These are phyloP conservation scores for Coenonympha arcania DNA, from an alignment of 2,888 invertebrate genomes.

Conservation along the genomic window DNA sequence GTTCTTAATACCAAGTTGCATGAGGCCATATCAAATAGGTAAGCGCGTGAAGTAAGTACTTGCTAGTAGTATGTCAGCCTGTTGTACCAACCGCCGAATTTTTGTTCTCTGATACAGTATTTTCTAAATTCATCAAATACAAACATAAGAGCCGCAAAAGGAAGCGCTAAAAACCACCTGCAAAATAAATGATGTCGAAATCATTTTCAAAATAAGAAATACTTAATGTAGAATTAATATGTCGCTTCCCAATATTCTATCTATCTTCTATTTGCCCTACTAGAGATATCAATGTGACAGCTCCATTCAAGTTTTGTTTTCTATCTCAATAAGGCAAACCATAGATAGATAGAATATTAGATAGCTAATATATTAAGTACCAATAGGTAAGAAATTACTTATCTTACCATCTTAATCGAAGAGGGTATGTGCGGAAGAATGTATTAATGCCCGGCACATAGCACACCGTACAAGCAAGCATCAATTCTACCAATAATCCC, in stretches of 20 bases:
- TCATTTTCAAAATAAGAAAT: background rate
- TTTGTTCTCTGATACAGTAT: constrained; percentile 73
- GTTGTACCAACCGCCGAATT: constrained; percentile 58
- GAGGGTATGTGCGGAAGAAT: constrained; percentile 72
- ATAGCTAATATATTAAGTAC: too few species aligned
- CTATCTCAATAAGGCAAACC: too few species aligned
- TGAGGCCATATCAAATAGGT: too few species aligned
- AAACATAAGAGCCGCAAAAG: constrained; percentile 80
- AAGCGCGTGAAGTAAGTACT: background rate
- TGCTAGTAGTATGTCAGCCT: constrained; percentile 45
- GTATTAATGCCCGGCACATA: constrained; percentile 80
- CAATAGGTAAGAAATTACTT: background rate
- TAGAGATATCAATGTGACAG: too few species aligned
- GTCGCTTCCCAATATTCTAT: too few species aligned
- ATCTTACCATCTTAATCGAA: constrained; percentile 58
- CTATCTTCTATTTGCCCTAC: too few species aligned
- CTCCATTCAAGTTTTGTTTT: too few species aligned
- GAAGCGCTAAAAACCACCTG: constrained; percentile 83
- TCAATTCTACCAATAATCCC: constrained; percentile 78
- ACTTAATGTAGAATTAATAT: too few species aligned
- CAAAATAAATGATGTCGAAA: constrained; percentile 1
- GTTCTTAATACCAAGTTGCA: too few species aligned
- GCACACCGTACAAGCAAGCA: constrained; percentile 76
- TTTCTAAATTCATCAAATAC: constrained; percentile 83
- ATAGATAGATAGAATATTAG: background rate